phyloP scores from a whole-genome alignment of 2,888 invertebrate species.

The Tetropium fuscum region DNA sequence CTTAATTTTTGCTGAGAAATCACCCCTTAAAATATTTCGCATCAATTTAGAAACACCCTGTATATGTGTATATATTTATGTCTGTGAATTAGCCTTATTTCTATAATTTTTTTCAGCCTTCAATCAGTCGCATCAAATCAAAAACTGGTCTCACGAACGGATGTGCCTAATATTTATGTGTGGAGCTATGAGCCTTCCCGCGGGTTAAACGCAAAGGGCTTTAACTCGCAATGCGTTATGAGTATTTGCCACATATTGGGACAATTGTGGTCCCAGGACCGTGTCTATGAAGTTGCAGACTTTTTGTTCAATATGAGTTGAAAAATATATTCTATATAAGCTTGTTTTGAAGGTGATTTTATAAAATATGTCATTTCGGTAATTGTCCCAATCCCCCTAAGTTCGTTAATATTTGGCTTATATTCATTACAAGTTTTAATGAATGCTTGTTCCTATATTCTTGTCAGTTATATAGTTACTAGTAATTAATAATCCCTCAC shows the following conservation, averaged over 20 bases:
- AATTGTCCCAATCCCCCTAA: background rate
- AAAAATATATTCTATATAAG: too few species aligned
- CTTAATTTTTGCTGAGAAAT: too few species aligned
- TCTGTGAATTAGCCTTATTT: constrained; percentile 1
- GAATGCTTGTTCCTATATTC: background rate
- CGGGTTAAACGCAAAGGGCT: background rate
- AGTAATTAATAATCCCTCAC: background rate
- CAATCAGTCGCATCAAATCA: background rate
- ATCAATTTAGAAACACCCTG: too few species aligned
- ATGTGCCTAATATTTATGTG: background rate
- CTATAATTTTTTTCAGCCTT: background rate
- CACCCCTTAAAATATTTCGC: too few species aligned
- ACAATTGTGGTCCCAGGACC: background rate
- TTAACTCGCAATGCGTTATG: too few species aligned
- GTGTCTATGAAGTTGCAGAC: background rate
- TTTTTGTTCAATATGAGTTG: background rate
- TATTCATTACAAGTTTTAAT: background rate
- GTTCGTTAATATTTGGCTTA: background rate
- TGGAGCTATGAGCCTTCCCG: background rate
- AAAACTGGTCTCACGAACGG: background rate
- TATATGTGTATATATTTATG: too few species aligned
- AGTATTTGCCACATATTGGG: background rate
- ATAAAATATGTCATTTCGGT: background rate
- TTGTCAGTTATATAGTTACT: background rate
- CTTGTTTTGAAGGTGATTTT: background rate